Base-by-base conservation (phyloP, 2,797 vertebrate species). In the Adrianichthys oophorus region DNA sequence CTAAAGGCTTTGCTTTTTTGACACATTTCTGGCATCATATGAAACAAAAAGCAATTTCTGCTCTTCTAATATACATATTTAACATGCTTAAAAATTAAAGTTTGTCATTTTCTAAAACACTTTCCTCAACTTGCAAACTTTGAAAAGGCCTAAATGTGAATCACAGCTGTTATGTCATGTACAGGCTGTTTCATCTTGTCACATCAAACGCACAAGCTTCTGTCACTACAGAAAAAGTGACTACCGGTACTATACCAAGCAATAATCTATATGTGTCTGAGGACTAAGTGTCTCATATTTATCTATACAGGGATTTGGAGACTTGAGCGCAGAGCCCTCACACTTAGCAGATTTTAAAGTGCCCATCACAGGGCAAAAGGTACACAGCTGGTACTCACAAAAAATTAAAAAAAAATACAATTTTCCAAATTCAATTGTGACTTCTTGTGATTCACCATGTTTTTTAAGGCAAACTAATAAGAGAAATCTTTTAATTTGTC, bases 301-400 rank as follows among this genome's bases (percentile, higher is more conserved):
- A 29, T 29, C 7, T 29, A 41, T 41, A 67, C 53, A 59, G n/a
- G 40, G 52, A 62, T 74, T 71, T 48, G 59, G 17, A 23, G 18
- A 41, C 53, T 43, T 19, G 43, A 50, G 60, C 64, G 72, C 75
- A 59, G 74, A 76, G 83, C 78, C 76, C 56, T 56, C 62, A 78
- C 73, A 70, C 69, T 72, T 62, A 73, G 68, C 58, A 76, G 62
- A 79, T 86, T 77, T 71, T 72, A 69, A 73, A 70, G 60, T 62
- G 19, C 42, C 83, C 76, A 83, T 83, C 79, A 68, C 72, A 83
- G 85, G 68, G 56, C 65, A 79, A 58, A 70, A 60, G 60, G 79
- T 56, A 72, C 68, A 54, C 82, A 88, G 80, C 83, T 88, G 83
- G 69, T 70, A 86, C 76, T 48, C 51, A 62, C 65, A 67, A 37